Percentiles rank a stretch among this genome's conserved stretches.
Conservation (phyloP, 2,113 vertebrate genomes). For the Antechinus stuartii region DNA sequence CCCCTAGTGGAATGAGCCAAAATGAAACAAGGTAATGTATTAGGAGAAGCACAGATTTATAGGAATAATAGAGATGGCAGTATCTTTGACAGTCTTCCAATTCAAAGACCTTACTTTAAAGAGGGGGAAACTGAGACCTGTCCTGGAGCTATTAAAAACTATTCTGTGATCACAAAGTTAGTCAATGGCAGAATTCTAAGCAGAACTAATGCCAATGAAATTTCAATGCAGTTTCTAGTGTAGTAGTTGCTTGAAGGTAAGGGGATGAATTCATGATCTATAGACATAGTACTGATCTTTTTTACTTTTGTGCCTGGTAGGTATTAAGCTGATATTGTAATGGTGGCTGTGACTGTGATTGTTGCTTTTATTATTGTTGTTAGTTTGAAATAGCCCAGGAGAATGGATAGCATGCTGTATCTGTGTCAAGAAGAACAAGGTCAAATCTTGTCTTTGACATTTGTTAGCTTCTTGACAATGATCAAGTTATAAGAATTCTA, state of each 20-base stretch:
- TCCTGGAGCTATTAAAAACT: not conserved
- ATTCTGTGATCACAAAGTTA: not conserved
- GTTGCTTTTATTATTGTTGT: not conserved
- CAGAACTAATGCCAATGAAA: not conserved
- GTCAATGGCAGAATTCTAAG: not conserved
- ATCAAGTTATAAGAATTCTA: not conserved
- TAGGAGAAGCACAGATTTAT: slow-evolving; percentile 19
- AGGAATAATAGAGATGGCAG: slow-evolving; percentile 4
- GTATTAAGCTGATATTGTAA: not conserved
- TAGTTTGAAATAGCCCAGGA: not conserved
- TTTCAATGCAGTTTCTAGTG: not conserved
- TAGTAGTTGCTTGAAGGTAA: not conserved
- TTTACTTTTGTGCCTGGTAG: not conserved
- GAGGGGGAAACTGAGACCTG: not conserved
- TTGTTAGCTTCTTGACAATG: not conserved
- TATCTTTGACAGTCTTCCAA: slow-evolving; percentile 8
- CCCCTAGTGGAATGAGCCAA: not conserved
- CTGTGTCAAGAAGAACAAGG: not conserved
- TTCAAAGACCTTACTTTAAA: not conserved
- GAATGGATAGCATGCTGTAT: not conserved
- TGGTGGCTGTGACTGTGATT: not conserved
- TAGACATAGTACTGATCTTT: not conserved
- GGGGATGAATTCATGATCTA: not conserved
- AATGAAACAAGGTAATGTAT: not conserved
- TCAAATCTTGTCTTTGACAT: not conserved